These are phyloP conservation scores for Ephydatia muelleri DNA, from an alignment of 37 sponge, comb jelly and placozoan genomes.

Conservation along the genomic window DNA sequence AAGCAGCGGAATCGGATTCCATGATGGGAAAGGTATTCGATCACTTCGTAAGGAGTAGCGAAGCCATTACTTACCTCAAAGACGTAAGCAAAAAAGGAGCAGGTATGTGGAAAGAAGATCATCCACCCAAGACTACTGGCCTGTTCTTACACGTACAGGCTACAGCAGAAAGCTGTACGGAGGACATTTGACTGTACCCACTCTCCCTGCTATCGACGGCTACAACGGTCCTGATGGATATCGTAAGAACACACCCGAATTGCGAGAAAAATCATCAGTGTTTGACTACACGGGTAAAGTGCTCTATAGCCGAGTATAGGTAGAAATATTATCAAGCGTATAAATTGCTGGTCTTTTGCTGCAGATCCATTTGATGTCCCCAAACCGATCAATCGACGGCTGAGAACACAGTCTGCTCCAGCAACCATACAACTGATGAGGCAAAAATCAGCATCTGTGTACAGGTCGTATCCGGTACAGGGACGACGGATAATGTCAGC, in stretches of 20 bases:
- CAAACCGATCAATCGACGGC: conserved; percentile 17
- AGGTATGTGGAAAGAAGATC: conserved; percentile 30
- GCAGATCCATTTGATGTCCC: conserved; percentile 62
- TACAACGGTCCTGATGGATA: conserved; percentile 78
- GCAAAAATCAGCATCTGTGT: conserved; percentile 37
- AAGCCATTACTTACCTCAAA: conserved; percentile 27
- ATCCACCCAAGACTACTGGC: too few species aligned
- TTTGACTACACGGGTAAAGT: conserved; percentile 77
- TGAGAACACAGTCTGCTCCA: conserved; percentile 46
- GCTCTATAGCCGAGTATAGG: background rate
- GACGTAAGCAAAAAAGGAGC: conserved; percentile 37
- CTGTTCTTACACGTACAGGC: conserved; percentile 17
- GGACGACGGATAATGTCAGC: conserved; percentile 14
- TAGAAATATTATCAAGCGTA: too few species aligned
- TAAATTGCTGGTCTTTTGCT: background rate
- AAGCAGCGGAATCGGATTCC: background rate
- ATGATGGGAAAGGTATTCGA: conserved; percentile 61
- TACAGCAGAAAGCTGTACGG: conserved; percentile 61
- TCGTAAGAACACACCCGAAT: conserved; percentile 73
- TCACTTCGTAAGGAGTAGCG: conserved; percentile 28
- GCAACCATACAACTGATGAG: conserved; percentile 50
- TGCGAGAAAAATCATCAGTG: conserved; percentile 52
- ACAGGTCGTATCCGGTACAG: conserved; percentile 7
- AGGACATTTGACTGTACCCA: conserved; percentile 66
- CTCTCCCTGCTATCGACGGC: conserved; percentile 37